Conservation (phyloP, 2,113 vertebrate species). For the Nyctereutes procyonoides region DNA sequence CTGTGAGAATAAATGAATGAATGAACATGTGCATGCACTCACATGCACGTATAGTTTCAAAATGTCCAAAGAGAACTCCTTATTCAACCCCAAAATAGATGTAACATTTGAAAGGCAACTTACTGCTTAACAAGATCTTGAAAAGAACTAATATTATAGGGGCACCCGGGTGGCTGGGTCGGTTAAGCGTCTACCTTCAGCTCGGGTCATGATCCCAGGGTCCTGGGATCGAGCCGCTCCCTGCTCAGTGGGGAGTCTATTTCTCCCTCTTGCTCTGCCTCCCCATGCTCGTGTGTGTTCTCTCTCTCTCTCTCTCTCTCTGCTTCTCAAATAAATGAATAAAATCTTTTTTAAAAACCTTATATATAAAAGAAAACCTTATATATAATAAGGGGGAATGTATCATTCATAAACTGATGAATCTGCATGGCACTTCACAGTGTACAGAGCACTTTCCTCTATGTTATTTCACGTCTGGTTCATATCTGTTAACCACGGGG, state of each 20-base stretch:
- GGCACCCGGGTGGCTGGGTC: too few relatives aligned
- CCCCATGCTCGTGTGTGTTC: too few relatives aligned
- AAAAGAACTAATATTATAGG: neutral
- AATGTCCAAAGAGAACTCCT: neutral
- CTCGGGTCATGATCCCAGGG: too few relatives aligned
- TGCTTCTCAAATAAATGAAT: too few relatives aligned
- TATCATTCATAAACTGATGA: neutral
- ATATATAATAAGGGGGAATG: neutral
- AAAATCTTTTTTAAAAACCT: too few relatives aligned
- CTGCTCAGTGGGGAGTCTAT: too few relatives aligned
- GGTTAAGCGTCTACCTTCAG: too few relatives aligned
- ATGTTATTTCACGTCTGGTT: neutral
- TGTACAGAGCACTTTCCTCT: neutral
- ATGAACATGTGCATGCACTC: neutral
- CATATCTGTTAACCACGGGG: neutral
- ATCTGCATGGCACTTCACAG: neutral
- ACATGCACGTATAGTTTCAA: neutral
- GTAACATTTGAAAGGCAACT: neutral
- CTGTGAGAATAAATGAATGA: neutral
- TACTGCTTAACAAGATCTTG: slow-evolving; percentile 8
- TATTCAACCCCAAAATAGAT: slow-evolving; percentile 13
- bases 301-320: too few relatives aligned
- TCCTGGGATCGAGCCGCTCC: too few relatives aligned
- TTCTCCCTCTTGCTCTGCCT: too few relatives aligned
- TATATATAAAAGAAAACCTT: neutral